A percentile compares a stretch with the other conserved stretches of the same genome.
Conservation (phyloP, 2,113 vertebrate genomes). For the Elephas maximus region DNA sequence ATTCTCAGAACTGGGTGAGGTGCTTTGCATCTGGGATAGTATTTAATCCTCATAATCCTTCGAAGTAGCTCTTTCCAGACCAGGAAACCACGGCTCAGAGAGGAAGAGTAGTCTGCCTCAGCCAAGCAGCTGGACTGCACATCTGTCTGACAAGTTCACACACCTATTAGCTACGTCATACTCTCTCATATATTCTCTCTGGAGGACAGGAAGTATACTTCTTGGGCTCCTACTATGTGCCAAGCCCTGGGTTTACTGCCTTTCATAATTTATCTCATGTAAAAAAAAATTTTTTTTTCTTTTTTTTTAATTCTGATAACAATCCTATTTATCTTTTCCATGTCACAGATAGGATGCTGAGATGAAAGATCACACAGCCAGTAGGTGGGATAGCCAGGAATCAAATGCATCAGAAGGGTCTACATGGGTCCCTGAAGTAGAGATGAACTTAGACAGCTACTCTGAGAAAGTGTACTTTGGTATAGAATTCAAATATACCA, state of each 20-base stretch:
- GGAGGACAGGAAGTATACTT: background rate
- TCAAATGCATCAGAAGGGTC: background rate
- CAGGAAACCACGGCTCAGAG: background rate
- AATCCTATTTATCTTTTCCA: background rate
- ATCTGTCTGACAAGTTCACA: background rate
- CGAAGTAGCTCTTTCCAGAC: background rate
- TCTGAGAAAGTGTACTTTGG: background rate
- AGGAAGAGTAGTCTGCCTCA: background rate
- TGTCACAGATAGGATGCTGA: slow-evolving; percentile 10
- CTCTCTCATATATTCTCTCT: background rate
- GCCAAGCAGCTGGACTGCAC: background rate
- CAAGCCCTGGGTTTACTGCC: background rate
- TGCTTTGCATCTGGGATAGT: background rate
- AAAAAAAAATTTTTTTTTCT: no score
- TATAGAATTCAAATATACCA: background rate
- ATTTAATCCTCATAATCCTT: slow-evolving; percentile 14
- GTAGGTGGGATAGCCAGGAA: background rate
- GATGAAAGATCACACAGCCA: background rate
- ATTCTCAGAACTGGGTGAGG: background rate
- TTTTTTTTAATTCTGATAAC: background rate
- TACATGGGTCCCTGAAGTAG: background rate
- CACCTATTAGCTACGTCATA: background rate
- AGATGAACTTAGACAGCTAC: slow-evolving; percentile 10
- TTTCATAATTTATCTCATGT: background rate
- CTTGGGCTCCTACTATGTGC: background rate